Evolutionary conservation across 2,888 invertebrate species (phyloP), one percentile per base, ranked within the genome.

Genomic region (Tetragnatha montana): DNA sequence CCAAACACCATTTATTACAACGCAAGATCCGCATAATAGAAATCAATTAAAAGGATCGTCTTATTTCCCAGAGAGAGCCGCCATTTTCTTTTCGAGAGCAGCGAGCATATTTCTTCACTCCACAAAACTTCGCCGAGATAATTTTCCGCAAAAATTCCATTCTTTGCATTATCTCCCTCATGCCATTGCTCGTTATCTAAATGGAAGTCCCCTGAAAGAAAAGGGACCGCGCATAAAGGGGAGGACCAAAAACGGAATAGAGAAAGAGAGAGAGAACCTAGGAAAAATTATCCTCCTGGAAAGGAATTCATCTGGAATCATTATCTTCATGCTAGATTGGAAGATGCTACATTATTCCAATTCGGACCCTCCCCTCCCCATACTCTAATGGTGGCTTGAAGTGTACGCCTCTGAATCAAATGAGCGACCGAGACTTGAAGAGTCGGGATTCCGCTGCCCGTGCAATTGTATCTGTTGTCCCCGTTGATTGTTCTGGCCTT

Each of bases 261-360:
- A 75, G 50, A 47, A 49, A 81, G 50, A 73, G 60, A 60, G 14
- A 69, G 35, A 19, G 22, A 79, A 60, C 60, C 14, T 60, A 7
- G 60, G 81, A 87, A 87, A 87, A 81, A 70, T 85, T 86, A 79
- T 80, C 86, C 49, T 80, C 19, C 14, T 35, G 86, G 78, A 68
- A 86, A 73, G 79, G 76, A 87, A 82, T 82, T 87, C 87, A 87
- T 87, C 87, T 87, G 87, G 87, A 87, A 87, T 87, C 87, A 87
- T 87, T 87, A 87, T 87, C 87, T 82, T 75, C 81, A 76, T 81
- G 76, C 81, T 70, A 82, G 87, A 87, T 87, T 87, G 87, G 76
- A 76, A 81, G 81, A 82, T 76, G 75, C 81, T 87, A 71, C 87
- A 82, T 87, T 81, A 87, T 87, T 82, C 76, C 82, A 82, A 87